Conservation (phyloP, 2,113 vertebrate genomes). For the Boulengeromyrus knoepffleri region DNA sequence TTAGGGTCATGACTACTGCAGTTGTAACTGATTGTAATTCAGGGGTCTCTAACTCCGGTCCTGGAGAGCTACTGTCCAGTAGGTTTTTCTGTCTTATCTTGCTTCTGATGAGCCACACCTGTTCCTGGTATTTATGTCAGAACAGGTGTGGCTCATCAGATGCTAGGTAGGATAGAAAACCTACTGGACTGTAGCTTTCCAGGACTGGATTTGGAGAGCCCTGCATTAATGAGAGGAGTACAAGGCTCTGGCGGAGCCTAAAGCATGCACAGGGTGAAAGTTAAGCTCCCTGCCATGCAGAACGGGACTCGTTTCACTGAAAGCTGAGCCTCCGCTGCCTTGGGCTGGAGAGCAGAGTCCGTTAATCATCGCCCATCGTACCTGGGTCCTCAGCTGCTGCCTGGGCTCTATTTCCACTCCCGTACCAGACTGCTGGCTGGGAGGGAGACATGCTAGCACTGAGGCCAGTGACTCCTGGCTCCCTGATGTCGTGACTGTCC, state of each 20-base stretch:
- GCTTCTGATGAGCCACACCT: too few species aligned
- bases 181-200: too few species aligned
- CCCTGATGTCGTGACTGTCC: constrained; percentile 50
- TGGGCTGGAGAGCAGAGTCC: background rate
- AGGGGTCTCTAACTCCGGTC: too few species aligned
- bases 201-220: too few species aligned
- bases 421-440: background rate
- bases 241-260: background rate
- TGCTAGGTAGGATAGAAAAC: too few species aligned
- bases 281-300: background rate
- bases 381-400: background rate
- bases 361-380: background rate
- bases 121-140: too few species aligned
- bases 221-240: background rate
- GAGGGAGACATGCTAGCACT: background rate
- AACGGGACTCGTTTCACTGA: background rate
- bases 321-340: background rate
- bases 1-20: background rate
- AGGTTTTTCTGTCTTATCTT: too few species aligned
- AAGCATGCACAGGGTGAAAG: background rate
- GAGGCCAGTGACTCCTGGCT: constrained; percentile 18
- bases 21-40: background rate
- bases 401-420: background rate
- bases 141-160: too few species aligned
- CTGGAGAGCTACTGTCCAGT: too few species aligned